phyloP scores from a whole-genome alignment of 2,797 vertebrate species.

The Brachymystax lenok region DNA sequence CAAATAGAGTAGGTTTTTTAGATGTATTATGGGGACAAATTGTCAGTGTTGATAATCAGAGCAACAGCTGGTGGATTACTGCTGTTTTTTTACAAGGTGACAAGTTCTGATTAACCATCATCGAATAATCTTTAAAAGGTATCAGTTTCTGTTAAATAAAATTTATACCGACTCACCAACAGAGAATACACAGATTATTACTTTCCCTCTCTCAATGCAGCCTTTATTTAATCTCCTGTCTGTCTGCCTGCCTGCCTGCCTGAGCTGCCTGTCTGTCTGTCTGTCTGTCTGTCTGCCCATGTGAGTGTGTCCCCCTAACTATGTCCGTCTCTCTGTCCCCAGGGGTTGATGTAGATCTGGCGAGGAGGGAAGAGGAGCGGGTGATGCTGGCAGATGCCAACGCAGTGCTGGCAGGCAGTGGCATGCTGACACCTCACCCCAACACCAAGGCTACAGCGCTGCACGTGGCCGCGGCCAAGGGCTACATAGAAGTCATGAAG shows the following conservation, averaged over 20 bases:
- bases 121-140: neutral
- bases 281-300: slow-evolving; percentile 2
- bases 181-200: neutral
- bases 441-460: slow-evolving; percentile 83
- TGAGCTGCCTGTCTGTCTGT: slow-evolving; percentile 14
- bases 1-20: neutral
- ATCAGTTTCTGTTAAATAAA: neutral
- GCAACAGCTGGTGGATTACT: neutral
- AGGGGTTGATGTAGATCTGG: slow-evolving; percentile 83
- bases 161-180: neutral
- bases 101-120: neutral
- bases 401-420: slow-evolving; percentile 68
- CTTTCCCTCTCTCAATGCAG: neutral
- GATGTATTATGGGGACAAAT: neutral
- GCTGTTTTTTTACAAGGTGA: neutral
- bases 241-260: slow-evolving; percentile 4
- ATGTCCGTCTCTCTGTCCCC: slow-evolving; percentile 7
- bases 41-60: neutral
- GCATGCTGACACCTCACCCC: slow-evolving; percentile 75
- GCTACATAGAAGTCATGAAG: slow-evolving; percentile 86
- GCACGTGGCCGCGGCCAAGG: slow-evolving; percentile 84
- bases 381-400: slow-evolving; percentile 82
- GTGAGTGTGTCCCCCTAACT: neutral
- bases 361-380: slow-evolving; percentile 81
- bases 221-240: neutral